Percentiles rank a stretch among this genome's conserved stretches.
These are phyloP conservation scores for Edolisoma coerulescens DNA, from an alignment of 2,113 vertebrate genomes.

Conservation along the genomic window DNA sequence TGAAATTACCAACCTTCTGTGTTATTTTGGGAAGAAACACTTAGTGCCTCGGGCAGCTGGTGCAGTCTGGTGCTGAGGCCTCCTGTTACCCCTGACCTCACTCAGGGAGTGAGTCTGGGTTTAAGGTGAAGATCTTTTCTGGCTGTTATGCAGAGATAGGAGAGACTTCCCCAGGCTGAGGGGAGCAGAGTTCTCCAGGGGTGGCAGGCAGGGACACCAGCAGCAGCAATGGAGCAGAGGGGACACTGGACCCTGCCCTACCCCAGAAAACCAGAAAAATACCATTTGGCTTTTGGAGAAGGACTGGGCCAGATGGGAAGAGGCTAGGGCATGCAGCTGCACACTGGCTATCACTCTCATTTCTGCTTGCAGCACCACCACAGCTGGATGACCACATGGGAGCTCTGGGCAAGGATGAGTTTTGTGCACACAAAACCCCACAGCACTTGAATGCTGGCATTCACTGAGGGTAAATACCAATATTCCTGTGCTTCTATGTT, in stretches of 20 bases:
- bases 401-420: not conserved
- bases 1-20: not conserved
- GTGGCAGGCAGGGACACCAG: not conserved
- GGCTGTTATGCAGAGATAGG: accelerated
- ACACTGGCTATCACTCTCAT: accelerated
- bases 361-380: not conserved
- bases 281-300: not conserved
- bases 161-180: not conserved
- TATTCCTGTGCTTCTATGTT: not conserved
- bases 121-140: not conserved
- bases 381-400: not conserved
- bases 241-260: not conserved
- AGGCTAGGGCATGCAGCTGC: not conserved
- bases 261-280: not conserved
- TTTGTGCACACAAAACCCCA: not conserved
- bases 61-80: not conserved
- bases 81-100: not conserved
- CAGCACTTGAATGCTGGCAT: not conserved
- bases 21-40: not conserved
- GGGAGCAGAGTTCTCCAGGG: not conserved
- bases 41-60: not conserved
- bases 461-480: not conserved
- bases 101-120: not conserved
- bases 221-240: not conserved
- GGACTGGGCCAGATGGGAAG: not conserved